These are phyloP conservation scores for Anadara kagoshimensis DNA, from an alignment of 1,140 invertebrate genomes.

Conservation along the genomic window DNA sequence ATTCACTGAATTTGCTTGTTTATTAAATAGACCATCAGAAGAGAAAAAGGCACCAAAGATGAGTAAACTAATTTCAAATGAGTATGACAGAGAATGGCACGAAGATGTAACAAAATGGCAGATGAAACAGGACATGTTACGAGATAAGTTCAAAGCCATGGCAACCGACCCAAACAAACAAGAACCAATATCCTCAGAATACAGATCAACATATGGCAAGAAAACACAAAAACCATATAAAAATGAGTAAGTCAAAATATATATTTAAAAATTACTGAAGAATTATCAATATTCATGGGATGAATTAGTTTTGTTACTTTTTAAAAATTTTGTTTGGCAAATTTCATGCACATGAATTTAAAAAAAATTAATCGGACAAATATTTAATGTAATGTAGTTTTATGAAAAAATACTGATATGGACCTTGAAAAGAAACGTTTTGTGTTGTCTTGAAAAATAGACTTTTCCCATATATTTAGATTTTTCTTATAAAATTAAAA, in stretches of 20 bases:
- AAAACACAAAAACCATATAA: constrained; percentile 12
- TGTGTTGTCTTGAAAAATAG: too few relatives aligned
- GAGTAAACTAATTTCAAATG: constrained; percentile 58
- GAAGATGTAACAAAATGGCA: constrained; percentile 51
- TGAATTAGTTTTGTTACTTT: neutral
- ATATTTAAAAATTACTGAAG: neutral
- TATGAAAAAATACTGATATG: neutral
- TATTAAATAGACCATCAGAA: constrained; percentile 25
- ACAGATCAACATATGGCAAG: constrained; percentile 43
- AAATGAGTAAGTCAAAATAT: constrained; percentile 27
- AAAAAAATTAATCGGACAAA: too few relatives aligned
- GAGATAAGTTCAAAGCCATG: constrained; percentile 44
- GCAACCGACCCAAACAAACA: constrained; percentile 17
- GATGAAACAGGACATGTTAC: constrained; percentile 47
- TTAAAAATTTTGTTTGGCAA: neutral
- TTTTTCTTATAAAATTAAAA: too few relatives aligned
- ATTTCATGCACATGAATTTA: too few relatives aligned
- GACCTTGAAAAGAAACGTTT: neutral
- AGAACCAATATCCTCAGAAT: constrained; percentile 43
- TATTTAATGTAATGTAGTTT: neutral
- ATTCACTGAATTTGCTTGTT: neutral
- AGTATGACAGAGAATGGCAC: constrained; percentile 67
- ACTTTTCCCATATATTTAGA: too few relatives aligned
- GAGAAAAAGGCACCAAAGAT: constrained; percentile 52
- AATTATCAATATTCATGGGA: neutral